Evolutionary conservation across 2,113 vertebrate genomes (phyloP).

Genomic region (Heterotis niloticus): DNA sequence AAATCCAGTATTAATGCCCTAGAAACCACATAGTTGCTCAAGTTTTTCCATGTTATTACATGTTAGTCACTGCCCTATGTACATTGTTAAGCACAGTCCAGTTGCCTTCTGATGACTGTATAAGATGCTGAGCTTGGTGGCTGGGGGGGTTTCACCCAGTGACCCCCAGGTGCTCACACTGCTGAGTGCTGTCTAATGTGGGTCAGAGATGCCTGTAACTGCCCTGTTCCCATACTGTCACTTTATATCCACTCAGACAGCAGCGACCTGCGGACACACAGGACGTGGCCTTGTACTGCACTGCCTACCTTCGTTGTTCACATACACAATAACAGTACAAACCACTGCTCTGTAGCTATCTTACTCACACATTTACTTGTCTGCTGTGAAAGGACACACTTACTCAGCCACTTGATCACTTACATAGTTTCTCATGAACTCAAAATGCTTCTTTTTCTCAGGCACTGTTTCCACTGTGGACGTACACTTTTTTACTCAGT

Average conservation of each 20-base stretch:
- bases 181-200: background rate
- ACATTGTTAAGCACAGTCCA: no score
- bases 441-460: background rate
- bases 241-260: conserved; percentile 23
- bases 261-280: background rate
- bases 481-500: no score
- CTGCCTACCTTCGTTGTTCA: background rate
- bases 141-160: background rate
- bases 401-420: background rate
- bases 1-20: background rate
- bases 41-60: background rate
- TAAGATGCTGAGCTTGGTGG: background rate
- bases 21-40: background rate
- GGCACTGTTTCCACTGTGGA: background rate
- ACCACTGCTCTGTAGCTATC: background rate
- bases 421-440: background rate
- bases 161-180: background rate
- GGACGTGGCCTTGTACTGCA: background rate
- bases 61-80: no score
- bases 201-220: conserved; percentile 23
- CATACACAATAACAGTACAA: background rate
- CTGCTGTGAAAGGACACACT: background rate
- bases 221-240: conserved; percentile 35
- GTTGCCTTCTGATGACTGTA: background rate
- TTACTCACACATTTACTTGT: background rate